phyloP scores from a whole-genome alignment of 1,140 invertebrate species.

The Bicyclus anynana region DNA sequence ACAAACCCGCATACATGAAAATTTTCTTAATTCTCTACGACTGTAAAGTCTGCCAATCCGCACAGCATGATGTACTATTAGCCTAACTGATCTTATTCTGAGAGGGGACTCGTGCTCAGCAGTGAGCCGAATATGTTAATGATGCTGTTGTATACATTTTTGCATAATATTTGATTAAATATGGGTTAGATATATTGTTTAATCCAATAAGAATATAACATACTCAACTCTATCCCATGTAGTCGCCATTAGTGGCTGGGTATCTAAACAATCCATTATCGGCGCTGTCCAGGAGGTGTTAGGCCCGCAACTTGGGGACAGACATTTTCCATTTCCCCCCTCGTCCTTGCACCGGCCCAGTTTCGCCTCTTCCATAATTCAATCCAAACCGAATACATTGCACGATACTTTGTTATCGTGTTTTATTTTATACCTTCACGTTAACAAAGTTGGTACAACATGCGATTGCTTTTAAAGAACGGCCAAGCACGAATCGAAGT shows the following conservation, averaged over 20 bases:
- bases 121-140: too few relatives aligned
- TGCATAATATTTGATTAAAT: too few relatives aligned
- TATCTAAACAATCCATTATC: conserved; percentile 71
- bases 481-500: neutral
- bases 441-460: neutral
- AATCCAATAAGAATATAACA: neutral
- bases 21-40: too few relatives aligned
- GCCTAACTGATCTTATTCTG: too few relatives aligned
- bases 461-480: conserved; percentile 2
- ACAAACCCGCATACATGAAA: too few relatives aligned
- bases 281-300: conserved; percentile 56
- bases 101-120: too few relatives aligned
- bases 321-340: conserved; percentile 70
- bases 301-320: conserved; percentile 62
- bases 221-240: neutral
- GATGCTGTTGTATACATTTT: too few relatives aligned
- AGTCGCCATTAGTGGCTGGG: conserved; percentile 27
- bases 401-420: conserved; percentile 22
- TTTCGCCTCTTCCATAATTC: conserved; percentile 1
- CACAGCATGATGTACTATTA: too few relatives aligned
- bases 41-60: too few relatives aligned
- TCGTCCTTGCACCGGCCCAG: conserved; percentile 39
- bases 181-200: neutral
- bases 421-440: conserved; percentile 6
- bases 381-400: conserved; percentile 64